Percentiles rank a stretch among this genome's conserved stretches.
These are phyloP conservation scores for Maconellicoccus hirsutus DNA, from an alignment of 1,140 invertebrate species.

Conservation along the genomic window DNA sequence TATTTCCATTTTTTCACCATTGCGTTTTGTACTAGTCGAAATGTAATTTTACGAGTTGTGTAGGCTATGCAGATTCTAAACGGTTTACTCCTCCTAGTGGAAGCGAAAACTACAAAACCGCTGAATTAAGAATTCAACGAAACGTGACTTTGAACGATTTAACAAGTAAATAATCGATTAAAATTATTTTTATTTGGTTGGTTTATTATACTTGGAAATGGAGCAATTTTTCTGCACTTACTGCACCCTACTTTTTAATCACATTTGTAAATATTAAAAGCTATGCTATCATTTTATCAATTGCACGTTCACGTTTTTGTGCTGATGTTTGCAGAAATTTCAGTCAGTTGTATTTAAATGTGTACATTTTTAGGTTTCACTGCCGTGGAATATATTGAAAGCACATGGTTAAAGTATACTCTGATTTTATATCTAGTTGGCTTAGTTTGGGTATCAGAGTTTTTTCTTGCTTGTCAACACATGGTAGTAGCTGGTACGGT, in stretches of 20 bases:
- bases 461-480: constrained; percentile 81
- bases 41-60: constrained; percentile 25
- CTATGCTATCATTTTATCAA: too few species aligned
- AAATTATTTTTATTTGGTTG: too few species aligned
- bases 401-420: constrained; percentile 67
- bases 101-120: background rate
- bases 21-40: background rate
- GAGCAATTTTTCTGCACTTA: too few species aligned
- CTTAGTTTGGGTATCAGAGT: constrained; percentile 79
- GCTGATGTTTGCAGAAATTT: too few species aligned
- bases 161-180: too few species aligned
- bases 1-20: constrained; percentile 18
- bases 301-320: too few species aligned
- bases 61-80: constrained; percentile 40
- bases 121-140: background rate
- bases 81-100: constrained; percentile 30
- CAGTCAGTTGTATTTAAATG: background rate
- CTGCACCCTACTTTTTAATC: background rate
- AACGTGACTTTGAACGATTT: constrained; percentile 20
- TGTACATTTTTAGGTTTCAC: constrained; percentile 40
- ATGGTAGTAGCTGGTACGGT: constrained; percentile 82
- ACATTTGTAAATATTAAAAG: background rate
- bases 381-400: constrained; percentile 53
- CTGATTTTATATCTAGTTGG: constrained; percentile 86
- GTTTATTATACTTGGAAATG: too few species aligned